These are phyloP conservation scores for Nomada ferruginata DNA, from an alignment of 2,888 invertebrate species.

Conservation along the genomic window DNA sequence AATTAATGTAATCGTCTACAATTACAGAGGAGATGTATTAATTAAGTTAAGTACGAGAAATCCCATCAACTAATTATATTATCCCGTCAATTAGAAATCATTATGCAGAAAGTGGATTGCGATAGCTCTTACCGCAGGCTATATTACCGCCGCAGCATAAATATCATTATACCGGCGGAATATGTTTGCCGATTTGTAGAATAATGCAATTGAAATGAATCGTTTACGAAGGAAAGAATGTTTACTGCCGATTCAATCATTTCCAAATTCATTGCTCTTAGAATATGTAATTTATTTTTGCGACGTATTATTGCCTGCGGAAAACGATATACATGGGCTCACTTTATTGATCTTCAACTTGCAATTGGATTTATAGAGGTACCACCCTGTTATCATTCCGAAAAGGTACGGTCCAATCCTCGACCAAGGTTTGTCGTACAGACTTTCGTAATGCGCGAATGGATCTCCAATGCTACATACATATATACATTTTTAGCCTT, in stretches of 20 bases:
- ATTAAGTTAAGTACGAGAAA: background rate
- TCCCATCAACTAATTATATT: background rate
- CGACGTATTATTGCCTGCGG: background rate
- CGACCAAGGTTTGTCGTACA: constrained; percentile 83
- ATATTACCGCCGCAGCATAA: background rate
- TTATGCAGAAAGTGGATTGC: constrained; percentile 14
- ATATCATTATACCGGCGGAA: background rate
- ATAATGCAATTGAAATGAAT: no score
- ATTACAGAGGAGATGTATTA: constrained; percentile 3
- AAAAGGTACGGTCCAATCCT: constrained; percentile 82
- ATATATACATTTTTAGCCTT: background rate
- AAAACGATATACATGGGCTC: constrained; percentile 4
- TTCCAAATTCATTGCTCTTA: no score
- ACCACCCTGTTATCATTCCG: constrained; percentile 81
- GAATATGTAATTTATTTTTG: background rate
- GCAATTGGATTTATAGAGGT: constrained; percentile 76
- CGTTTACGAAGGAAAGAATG: background rate
- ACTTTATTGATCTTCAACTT: constrained; percentile 74
- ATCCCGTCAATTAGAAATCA: background rate
- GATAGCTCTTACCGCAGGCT: background rate
- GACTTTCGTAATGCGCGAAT: constrained; percentile 75
- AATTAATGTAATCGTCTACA: constrained; percentile 64
- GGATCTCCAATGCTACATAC: constrained; percentile 74
- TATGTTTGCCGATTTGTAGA: background rate
- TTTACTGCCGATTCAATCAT: background rate